Evolutionary conservation across 2,888 invertebrate genomes (phyloP).

Genomic region (Hylaea fasciaria): DNA sequence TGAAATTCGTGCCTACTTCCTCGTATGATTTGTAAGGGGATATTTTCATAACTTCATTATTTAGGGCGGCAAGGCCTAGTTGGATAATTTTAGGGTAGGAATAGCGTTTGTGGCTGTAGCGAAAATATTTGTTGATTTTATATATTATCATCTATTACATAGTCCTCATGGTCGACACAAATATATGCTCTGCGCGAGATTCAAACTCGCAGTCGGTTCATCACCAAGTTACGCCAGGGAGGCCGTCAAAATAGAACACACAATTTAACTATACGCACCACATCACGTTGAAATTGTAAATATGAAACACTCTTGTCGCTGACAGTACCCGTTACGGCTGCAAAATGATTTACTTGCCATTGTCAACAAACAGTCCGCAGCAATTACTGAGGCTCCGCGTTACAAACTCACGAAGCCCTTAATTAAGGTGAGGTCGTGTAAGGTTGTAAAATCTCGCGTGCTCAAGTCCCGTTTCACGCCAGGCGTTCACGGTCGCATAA

Average conservation of each 20-base stretch:
- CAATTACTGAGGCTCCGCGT: slow-evolving; percentile 42
- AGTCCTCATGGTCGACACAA: too few species aligned
- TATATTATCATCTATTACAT: too few species aligned
- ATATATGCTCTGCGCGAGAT: too few species aligned
- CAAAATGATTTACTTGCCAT: too few species aligned
- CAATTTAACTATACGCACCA: too few species aligned
- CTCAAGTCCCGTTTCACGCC: slow-evolving; percentile 61
- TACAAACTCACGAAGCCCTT: slow-evolving; percentile 45
- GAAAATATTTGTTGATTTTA: too few species aligned
- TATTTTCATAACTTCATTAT: slow-evolving; percentile 21
- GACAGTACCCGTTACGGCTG: too few species aligned
- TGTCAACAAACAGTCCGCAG: slow-evolving; percentile 29
- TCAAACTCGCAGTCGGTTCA: too few species aligned
- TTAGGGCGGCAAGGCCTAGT: background rate
- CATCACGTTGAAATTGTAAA: too few species aligned
- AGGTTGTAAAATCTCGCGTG: slow-evolving; percentile 71
- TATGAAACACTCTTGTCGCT: too few species aligned
- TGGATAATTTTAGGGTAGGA: background rate
- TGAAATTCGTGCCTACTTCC: slow-evolving; percentile 37
- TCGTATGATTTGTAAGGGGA: slow-evolving; percentile 28
- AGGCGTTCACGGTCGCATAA: slow-evolving; percentile 53
- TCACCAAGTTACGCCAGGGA: too few species aligned
- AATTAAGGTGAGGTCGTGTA: slow-evolving; percentile 67
- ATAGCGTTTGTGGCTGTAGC: background rate
- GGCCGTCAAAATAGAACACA: too few species aligned